Conservation (phyloP, 2,797 vertebrate species). For the Aythya fuligula region DNA sequence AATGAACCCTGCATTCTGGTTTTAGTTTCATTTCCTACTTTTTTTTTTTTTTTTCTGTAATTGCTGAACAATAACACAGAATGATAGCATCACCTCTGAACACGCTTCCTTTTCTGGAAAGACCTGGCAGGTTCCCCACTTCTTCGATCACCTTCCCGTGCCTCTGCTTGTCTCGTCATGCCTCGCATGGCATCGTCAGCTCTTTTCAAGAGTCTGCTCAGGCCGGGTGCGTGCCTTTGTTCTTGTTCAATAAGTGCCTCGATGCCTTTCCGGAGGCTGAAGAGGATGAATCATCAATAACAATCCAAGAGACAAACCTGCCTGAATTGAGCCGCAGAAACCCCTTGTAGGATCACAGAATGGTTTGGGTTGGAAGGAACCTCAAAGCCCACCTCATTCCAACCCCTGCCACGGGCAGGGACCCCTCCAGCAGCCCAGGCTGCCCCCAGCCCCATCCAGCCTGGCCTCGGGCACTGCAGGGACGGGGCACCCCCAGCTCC, state of each 20-base stretch:
- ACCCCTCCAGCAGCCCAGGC: too few relatives aligned
- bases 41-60: neutral
- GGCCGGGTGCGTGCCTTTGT: neutral
- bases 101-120: constrained; percentile 23
- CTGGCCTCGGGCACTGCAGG: too few relatives aligned
- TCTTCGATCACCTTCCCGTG: constrained; percentile 24
- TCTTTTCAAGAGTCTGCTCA: neutral
- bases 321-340: neutral
- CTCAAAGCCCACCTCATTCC: too few relatives aligned
- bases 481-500: too few relatives aligned
- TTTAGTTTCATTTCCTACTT: neutral
- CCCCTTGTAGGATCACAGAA: too few relatives aligned
- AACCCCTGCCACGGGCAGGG: too few relatives aligned
- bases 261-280: neutral
- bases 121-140: constrained; percentile 22
- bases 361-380: too few relatives aligned
- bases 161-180: neutral
- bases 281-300: neutral
- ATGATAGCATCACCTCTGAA: neutral
- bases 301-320: neutral
- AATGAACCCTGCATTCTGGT: neutral
- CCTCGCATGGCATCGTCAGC: neutral
- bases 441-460: too few relatives aligned
- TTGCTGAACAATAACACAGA: neutral
- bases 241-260: rapidly evolving